These are phyloP conservation scores for Melanotaenia pygmaea DNA, from an alignment of 2,797 vertebrate species.

Conservation along the genomic window DNA sequence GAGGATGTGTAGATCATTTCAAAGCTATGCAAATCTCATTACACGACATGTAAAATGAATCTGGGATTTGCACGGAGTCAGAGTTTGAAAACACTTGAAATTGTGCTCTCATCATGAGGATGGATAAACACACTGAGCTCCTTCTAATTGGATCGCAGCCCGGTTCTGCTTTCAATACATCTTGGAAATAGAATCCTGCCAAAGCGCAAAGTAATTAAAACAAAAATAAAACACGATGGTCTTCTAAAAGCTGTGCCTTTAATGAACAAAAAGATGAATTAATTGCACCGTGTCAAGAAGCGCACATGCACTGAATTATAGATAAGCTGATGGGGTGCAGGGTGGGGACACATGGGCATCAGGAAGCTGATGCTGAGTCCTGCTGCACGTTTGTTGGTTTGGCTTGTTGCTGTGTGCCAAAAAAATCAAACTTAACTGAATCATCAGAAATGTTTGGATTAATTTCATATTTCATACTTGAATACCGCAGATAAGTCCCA, in stretches of 20 bases:
- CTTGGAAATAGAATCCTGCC: constrained; percentile 63
- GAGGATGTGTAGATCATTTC: constrained; percentile 28
- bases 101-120: constrained; percentile 11
- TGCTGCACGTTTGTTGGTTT: no score
- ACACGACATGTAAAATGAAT: constrained; percentile 23
- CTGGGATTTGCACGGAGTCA: constrained; percentile 6
- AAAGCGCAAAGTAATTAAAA: constrained; percentile 74
- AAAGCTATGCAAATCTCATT: constrained; percentile 58
- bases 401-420: no score
- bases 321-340: constrained; percentile 49
- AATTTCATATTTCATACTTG: no score
- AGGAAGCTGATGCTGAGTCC: background rate
- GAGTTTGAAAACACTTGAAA: constrained; percentile 31
- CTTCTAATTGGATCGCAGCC: constrained; percentile 58
- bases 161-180: constrained; percentile 48
- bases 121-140: constrained; percentile 49
- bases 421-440: no score
- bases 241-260: constrained; percentile 72
- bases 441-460: no score
- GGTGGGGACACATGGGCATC: background rate
- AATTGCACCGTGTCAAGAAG: constrained; percentile 74
- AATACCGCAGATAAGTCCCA: no score
- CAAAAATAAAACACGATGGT: constrained; percentile 78
- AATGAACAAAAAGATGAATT: constrained; percentile 82
- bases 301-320: constrained; percentile 71